phyloP scores from a whole-genome alignment of 2,797 vertebrate species.

The Pipistrellus nathusii region DNA sequence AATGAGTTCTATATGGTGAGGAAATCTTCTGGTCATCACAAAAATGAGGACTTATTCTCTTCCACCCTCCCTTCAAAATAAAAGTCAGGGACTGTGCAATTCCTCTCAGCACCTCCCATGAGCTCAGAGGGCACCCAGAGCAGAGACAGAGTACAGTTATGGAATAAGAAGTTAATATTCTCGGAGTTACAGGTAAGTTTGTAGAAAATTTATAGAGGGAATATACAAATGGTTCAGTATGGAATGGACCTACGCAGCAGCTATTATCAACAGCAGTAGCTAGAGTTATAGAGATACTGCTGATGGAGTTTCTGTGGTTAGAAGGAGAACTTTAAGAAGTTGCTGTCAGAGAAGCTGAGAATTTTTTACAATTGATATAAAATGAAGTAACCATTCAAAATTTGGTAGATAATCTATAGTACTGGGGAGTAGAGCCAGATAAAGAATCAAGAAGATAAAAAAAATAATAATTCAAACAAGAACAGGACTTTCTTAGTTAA shows the following conservation, averaged over 20 bases:
- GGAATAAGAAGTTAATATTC: conserved; percentile 61
- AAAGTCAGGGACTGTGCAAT: background rate
- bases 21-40: conserved; percentile 8
- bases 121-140: conserved; percentile 1
- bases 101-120: background rate
- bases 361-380: conserved; percentile 61
- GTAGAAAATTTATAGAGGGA: conserved; percentile 62
- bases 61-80: background rate
- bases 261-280: conserved; percentile 63
- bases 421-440: conserved; percentile 23
- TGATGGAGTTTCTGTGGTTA: conserved; percentile 65
- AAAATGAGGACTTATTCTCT: conserved; percentile 31
- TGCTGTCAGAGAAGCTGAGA: conserved; percentile 40
- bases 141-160: conserved; percentile 14
- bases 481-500: conserved; percentile 34
- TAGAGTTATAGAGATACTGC: conserved; percentile 24
- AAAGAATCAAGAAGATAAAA: conserved; percentile 38
- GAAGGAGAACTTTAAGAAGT: conserved; percentile 61
- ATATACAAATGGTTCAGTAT: conserved; percentile 47
- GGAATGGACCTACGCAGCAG: conserved; percentile 1
- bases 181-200: background rate
- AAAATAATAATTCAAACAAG: conserved; percentile 58
- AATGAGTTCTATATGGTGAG: background rate
- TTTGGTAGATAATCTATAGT: background rate
- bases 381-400: conserved; percentile 65